phyloP scores from a whole-genome alignment of 2,888 invertebrate species.

The Diarsia rubi region DNA sequence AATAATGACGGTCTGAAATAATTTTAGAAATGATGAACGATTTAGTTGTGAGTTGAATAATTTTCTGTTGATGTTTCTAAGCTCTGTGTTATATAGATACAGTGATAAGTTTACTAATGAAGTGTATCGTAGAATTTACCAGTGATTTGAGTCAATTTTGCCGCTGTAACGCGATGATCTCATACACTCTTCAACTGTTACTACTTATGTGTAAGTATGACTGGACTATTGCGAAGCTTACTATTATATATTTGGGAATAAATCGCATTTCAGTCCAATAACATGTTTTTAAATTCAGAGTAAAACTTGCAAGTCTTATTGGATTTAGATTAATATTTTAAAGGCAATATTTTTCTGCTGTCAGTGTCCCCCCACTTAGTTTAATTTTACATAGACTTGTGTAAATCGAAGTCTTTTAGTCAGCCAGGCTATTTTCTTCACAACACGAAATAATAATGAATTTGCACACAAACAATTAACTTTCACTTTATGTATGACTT shows the following conservation, averaged over 20 bases:
- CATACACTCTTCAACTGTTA: conserved; percentile 83
- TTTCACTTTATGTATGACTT: conserved; percentile 18
- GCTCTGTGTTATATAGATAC: conserved; percentile 75
- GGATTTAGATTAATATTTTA: conserved; percentile 45
- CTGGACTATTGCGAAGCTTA: conserved; percentile 71
- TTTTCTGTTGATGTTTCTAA: conserved; percentile 78
- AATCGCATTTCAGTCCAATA: conserved; percentile 73
- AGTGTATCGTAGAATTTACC: conserved; percentile 78
- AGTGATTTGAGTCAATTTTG: conserved; percentile 88
- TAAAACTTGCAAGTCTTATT: conserved; percentile 59
- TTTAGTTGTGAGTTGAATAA: conserved; percentile 79
- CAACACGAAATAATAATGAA: neutral
- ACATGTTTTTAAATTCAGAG: conserved; percentile 76
- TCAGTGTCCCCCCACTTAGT: conserved; percentile 46
- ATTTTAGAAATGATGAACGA: conserved; percentile 75
- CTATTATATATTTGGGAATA: conserved; percentile 73
- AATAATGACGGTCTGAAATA: conserved; percentile 74
- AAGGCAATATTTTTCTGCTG: conserved; percentile 52
- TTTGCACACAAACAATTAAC: conserved; percentile 6
- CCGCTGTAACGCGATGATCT: conserved; percentile 86
- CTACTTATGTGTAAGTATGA: conserved; percentile 77
- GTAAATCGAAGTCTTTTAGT: conserved; percentile 12
- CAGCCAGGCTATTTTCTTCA: neutral
- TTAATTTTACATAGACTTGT: conserved; percentile 1
- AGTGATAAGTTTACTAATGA: conserved; percentile 75